Conservation (phyloP, 2,113 vertebrate genomes). For the Carassius auratus region DNA sequence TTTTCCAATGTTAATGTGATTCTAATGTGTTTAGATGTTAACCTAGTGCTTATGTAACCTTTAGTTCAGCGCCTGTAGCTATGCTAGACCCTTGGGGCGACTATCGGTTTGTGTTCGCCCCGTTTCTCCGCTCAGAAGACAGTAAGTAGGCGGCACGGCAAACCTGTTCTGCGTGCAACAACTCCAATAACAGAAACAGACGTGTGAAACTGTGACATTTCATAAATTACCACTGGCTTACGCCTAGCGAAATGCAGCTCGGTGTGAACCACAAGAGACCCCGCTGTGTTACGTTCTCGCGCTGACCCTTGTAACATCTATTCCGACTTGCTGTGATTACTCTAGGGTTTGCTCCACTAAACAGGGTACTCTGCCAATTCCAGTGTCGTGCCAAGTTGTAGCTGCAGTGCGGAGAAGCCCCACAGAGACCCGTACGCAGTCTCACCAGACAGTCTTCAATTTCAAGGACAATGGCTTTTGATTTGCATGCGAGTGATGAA, state of each 20-base stretch:
- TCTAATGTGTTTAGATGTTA: too few relatives aligned
- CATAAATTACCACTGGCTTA: background rate
- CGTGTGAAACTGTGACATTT: slow-evolving; percentile 21
- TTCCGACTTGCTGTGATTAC: slow-evolving; percentile 40
- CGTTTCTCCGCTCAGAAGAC: too few relatives aligned
- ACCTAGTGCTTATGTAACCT: too few relatives aligned
- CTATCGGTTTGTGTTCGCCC: too few relatives aligned
- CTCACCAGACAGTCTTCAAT: too few relatives aligned
- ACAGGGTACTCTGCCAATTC: slow-evolving; percentile 61
- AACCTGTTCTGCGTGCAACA: background rate
- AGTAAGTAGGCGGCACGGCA: background rate
- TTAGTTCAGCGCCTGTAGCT: too few relatives aligned
- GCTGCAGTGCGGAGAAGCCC: background rate
- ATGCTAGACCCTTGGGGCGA: too few relatives aligned
- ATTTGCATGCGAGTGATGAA: background rate
- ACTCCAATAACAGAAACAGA: slow-evolving; percentile 15
- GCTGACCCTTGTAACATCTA: background rate
- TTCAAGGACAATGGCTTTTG: slow-evolving; percentile 5
- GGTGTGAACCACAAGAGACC: background rate
- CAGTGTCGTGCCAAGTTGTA: slow-evolving; percentile 18
- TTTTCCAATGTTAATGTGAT: too few relatives aligned
- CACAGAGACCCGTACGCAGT: background rate
- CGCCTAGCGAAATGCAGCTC: background rate
- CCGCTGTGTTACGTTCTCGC: background rate
- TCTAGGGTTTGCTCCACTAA: slow-evolving; percentile 70